Base-by-base conservation (phyloP, 2,113 vertebrate species). In the Sardina pilchardus region DNA sequence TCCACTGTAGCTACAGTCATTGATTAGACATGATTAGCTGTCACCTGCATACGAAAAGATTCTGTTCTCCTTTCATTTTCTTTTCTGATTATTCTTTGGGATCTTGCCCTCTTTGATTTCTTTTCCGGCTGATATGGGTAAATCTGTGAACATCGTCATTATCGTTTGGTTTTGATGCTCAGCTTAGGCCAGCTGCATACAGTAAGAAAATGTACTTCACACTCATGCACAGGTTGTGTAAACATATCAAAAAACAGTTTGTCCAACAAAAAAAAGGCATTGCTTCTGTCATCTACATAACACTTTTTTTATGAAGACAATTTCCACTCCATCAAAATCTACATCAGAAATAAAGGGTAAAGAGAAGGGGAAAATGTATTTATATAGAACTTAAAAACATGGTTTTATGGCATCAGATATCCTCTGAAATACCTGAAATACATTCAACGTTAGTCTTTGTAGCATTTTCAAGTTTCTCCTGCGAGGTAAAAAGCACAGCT, bases 371-470 rank as follows among this genome's bases (percentile, higher is more conserved):
- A 88, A 90, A 84, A 95, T 93, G 93, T 94, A 94, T 92, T 92
- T 93, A 94, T 94, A 94, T 92, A 95, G 93, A 96, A 94, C 83
- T 89, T 94, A 91, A 95, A 95, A 94, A 94, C 90, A 93, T 95
- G 94, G 90, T 95, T 94, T 94, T 94, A 95, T 95, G 95, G 95
- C 94, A 95, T 96, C 93, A 95, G 94, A 95, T 94, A 95, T 95
- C 90, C 93, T 94, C 93, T 94, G 92, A 95, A 96, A 95, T 96
- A 96, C 95, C 95, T 96, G 93, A 96, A 96, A 96, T 99, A 98
- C 97, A 99, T 98, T 99, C 98, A 96, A 95, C 94, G 94, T 96
- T 96, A 96, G 93, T 95, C 96, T 96, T 96, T 94, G 96, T 96
- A 94, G 95, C 94, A 96, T 95, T 95, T 96, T 98, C 96, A 97